Evolutionary conservation across 2,888 invertebrate genomes (phyloP), one percentile per base, ranked within the genome.

Genomic region (Hypolimnas misippus): DNA sequence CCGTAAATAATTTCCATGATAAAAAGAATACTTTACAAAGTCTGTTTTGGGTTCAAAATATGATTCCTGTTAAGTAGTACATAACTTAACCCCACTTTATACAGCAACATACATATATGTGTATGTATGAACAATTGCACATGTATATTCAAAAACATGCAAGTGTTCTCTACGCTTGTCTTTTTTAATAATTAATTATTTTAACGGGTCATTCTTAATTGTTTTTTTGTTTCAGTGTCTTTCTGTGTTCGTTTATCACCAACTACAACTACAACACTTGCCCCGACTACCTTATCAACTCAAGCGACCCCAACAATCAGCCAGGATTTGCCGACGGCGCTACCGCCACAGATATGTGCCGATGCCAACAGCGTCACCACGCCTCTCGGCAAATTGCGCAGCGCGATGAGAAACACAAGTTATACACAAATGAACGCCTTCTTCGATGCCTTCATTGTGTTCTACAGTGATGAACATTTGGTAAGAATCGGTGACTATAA

Each of bases 401-500:
- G 83, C 40, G 93, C 93, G 57, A 93, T 94, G 93, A 81, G 79
- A 40, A 84, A 82, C 69, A 70, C 79, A 1, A 76, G 72, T 52
- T 86, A 84, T 65, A 84, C 88, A n/a, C 85, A 85, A 65, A 82
- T 83, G 78, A 84, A 79, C 49, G 76, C 83, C 0, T 76, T 77
- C 58, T 82, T 96, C 7, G 94, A 96, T 74, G 97, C 96, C 0
- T 96, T 96, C 73, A 93, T 97, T 57, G 87, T 97, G 57, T 95
- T 96, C 54, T 95, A 95, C 56, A 95, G 94, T 65, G 97, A 97
- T 79, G 96, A 96, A 75, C 97, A 97, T 88, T 95, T 96, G 93
- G 96, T 96, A 84, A 74, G 67, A 17, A 16, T 33, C 12, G 2
- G 56, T 21, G 33, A 10, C 8, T n/a, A n/a, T n/a, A n/a, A n/a